Base-by-base conservation (phyloP, 2,797 vertebrate genomes). In the Pampus argenteus region DNA sequence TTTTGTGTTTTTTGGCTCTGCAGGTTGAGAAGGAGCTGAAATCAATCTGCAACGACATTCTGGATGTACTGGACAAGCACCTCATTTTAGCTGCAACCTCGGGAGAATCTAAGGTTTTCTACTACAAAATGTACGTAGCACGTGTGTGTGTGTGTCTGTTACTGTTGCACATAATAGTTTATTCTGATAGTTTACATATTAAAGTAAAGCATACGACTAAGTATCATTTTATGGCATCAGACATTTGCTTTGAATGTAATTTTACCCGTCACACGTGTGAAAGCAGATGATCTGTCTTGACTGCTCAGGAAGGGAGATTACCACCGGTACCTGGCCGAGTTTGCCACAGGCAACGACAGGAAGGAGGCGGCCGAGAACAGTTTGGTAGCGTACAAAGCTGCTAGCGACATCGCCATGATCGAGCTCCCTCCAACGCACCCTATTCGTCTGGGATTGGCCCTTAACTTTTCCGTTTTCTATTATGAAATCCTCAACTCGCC, bases 401-500 rank as follows among this genome's bases (percentile, higher is more conserved):
- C 98, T 82, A 98, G 95, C 85, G 98, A 99, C 90, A 97, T 98
- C 84, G 97, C 97, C 92, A 95, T 96, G 95, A 98, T 94, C 85
- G 97, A 98, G 90, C 96, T 99, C 87, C 95, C 97, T 2, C 95
- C 98, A 78, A 99, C 97, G 56, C 97, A 99, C 90, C 97, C 97
- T 38, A 98, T 99, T 71, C 97, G 97, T 62, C 94, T 99, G 86
- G 97, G 97, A 83, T 94, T 99, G 84, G 97, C 97, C 66, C 97
- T 99, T 82, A 99, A 99, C 93, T 98, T 99, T 88, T 99, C 97
- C 0, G 97, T 99, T 94, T 99, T 99, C 95, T 99, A 99, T 93
- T 99, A 98, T 85, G 97, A 99, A 96, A 99, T 99, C 93, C 97
- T 98, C 93, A 99, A 99, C 94, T 98, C 97, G 81, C 98, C 97